Percentiles rank a stretch among this genome's conserved stretches.
Evolutionary conservation across 2,113 vertebrate species (phyloP).

Genomic region (Paradisaea rubra): DNA sequence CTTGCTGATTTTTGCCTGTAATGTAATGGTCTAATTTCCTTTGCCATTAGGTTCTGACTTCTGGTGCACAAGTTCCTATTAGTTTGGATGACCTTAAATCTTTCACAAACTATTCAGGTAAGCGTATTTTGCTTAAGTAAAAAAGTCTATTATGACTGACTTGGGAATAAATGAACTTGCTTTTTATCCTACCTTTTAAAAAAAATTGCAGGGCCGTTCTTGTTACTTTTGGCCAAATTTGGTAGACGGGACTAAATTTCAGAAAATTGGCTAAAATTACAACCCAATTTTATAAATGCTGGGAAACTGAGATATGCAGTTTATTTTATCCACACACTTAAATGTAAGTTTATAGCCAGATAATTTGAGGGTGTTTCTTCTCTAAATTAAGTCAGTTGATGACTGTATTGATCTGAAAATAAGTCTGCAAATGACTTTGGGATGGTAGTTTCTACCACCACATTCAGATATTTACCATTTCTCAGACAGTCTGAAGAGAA

Average conservation of each 20-base stretch:
- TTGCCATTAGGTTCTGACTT: slow-evolving; percentile 84
- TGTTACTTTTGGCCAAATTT: neutral
- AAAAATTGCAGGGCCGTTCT: neutral
- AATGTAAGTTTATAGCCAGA: neutral
- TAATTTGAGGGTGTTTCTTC: neutral
- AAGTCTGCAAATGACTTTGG: neutral
- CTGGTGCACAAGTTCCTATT: slow-evolving; percentile 94
- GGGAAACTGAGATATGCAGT: neutral
- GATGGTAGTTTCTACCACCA: neutral
- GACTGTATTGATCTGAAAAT: neutral
- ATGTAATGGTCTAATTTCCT: neutral
- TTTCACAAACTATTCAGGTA: slow-evolving; percentile 98
- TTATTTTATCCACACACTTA: neutral
- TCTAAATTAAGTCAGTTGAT: neutral
- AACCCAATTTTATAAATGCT: neutral
- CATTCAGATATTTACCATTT: neutral
- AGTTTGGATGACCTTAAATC: slow-evolving; percentile 94
- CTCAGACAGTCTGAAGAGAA: neutral
- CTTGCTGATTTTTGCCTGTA: neutral
- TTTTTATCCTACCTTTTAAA: neutral
- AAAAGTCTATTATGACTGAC: neutral
- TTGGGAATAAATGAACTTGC: neutral
- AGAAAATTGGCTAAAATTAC: neutral
- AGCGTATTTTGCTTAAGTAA: neutral
- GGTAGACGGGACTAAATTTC: neutral